Base-by-base conservation (phyloP, 2,888 invertebrate species). In the Pammene fasciana region DNA sequence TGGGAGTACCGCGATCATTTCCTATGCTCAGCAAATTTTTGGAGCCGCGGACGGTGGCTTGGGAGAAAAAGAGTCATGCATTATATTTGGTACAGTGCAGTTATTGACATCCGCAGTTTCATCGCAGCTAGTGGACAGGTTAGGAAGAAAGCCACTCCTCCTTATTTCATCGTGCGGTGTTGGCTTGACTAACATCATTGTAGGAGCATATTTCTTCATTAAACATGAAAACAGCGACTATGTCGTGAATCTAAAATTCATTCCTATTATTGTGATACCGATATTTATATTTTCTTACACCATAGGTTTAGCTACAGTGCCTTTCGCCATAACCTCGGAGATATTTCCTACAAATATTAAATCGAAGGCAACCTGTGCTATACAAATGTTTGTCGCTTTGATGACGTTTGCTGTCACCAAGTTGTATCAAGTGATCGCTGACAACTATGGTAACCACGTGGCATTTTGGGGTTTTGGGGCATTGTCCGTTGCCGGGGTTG, bases 271-370 rank as follows among this genome's bases (percentile, higher is more conserved):
- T 73, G 93, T 94, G 76, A 89, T 95, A 78, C 93, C 94, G 41
- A 87, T 93, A 72, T 95, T 94, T 86, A 94, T 94, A 85, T 93
- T 94, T 75, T 93, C 94, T 46, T 94, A 94, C 70, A 94, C 94
- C 4, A 88, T 95, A 78, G 94, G 94, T 14, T 90, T 94, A 79
- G 94, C 94, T 0, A 94, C 94, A 4, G 90, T 95, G 74, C 94
- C 94, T 38, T 95, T 94, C 78, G 93, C 94, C 50, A 93, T 94
- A 61, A 93, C 94, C 52, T 94, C 94, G 4, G 95, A 95, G 84
- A 90, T 95, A 79, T 94, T 95, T 81, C 94, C 95, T 52, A 88
- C 94, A 4, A 91, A 94, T 75, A 94, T 94, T 26, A 94, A 95
- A 77, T 94, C 95, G 0, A 91, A 94, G 71, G 95, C 95, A 0